Base-by-base conservation (phyloP, 2,797 vertebrate species). In the Myotis pilosus region DNA sequence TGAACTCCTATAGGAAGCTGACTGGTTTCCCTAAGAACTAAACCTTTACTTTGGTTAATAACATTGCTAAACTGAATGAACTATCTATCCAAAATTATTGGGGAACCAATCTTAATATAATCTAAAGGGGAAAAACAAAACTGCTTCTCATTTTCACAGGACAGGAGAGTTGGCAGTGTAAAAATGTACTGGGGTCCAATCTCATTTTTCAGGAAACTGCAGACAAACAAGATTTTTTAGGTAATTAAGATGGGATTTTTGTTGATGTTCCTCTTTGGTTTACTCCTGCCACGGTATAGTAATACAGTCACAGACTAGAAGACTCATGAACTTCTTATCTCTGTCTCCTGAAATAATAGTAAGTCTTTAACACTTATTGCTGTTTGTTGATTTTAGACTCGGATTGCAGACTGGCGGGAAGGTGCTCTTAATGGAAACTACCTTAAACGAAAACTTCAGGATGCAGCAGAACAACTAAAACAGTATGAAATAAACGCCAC, bases 401-500 rank as follows among this genome's bases (percentile, higher is more conserved):
- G 99, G 96, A 99, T 99, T 97, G 99, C 99, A 97, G 99, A 99
- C 98, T 99, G 99, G 99, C 98, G 99, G 98, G 99, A 99, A 98
- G 99, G 99, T 55, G 99, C 99, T 95, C 98, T 99, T 98, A 99
- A 99, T 95, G 99, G 99, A 98, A 99, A 98, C 98, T 99, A 99
- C 99, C 99, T 99, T 97, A 99, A 99, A 98, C 99, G 99, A 98
- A 99, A 99, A 98, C 99, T 99, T 96, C 99, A 99, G 98, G 99
- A 99, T 97, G 99, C 99, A 97, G 99, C 99, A 60, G 99, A 99
- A 98, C 99, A 99, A 99, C 99, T 99, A 99, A 99, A 99, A 99
- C 99, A 99, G 99, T 99, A 99, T 98, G 99, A 99, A 99, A 99
- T 99, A 99, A 99, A 99, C 99, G 99, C 99, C 99, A 98, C 99